These are phyloP conservation scores for Zosterops japonicus DNA, from an alignment of 2,113 vertebrate genomes.

Conservation along the genomic window DNA sequence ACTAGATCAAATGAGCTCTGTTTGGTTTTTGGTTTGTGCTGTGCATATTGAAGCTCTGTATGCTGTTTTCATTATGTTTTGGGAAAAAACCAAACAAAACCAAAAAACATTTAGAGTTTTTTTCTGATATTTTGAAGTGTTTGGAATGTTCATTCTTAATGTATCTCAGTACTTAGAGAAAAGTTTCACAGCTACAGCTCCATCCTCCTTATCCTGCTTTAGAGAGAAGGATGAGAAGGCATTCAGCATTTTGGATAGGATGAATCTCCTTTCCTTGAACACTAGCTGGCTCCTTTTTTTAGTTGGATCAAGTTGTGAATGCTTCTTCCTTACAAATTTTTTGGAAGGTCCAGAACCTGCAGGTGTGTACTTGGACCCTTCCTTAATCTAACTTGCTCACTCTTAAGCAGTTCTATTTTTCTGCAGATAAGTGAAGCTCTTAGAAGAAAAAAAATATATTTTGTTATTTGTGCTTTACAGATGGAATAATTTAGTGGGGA, in stretches of 20 bases:
- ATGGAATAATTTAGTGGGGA: background rate
- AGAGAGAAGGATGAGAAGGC: background rate
- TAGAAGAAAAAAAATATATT: constrained; percentile 56
- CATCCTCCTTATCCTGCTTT: background rate
- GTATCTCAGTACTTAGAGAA: background rate
- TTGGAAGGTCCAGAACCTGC: background rate
- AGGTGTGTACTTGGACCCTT: background rate
- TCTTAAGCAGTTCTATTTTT: constrained; percentile 55
- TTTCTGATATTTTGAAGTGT: constrained; percentile 3
- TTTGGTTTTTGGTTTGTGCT: constrained; percentile 20
- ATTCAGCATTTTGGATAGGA: background rate
- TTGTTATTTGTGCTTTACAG: constrained; percentile 53
- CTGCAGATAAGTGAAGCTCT: constrained; percentile 48
- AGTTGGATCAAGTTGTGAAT: background rate
- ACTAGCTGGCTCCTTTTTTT: background rate
- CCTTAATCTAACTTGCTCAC: background rate
- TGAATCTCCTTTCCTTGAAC: background rate
- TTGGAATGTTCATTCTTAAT: constrained; percentile 11
- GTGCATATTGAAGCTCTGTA: constrained; percentile 22
- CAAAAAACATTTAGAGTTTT: background rate
- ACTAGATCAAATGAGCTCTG: background rate
- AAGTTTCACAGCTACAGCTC: background rate
- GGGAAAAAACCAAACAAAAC: background rate
- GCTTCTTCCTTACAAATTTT: background rate
- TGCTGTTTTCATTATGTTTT: background rate